Evolutionary conservation across 2,888 invertebrate genomes (phyloP).

Genomic region (Sphaerophoria rueppellii): DNA sequence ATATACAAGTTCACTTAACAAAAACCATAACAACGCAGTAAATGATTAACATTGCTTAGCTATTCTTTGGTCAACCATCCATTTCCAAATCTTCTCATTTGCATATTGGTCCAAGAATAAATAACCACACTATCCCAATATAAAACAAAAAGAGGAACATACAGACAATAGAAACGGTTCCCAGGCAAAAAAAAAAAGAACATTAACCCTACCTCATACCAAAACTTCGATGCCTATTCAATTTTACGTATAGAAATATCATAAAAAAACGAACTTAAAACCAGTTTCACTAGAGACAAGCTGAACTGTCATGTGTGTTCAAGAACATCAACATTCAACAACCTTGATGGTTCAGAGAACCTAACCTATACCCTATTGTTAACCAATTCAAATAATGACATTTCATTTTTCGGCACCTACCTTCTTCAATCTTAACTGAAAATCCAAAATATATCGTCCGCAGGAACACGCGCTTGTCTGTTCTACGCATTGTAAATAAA

Average conservation of each 20-base stretch:
- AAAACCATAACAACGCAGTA: no score
- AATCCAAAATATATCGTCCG: neutral
- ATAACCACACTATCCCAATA: constrained; percentile 34
- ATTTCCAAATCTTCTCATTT: neutral
- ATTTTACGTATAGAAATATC: neutral
- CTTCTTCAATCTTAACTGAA: constrained; percentile 8
- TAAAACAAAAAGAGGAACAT: neutral
- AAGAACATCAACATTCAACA: constrained; percentile 23
- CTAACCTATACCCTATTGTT: constrained; percentile 38
- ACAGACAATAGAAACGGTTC: neutral
- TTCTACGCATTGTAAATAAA: constrained; percentile 34
- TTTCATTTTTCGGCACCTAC: constrained; percentile 38
- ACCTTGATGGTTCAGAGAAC: constrained; percentile 40
- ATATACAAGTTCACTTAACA: no score
- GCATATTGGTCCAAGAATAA: neutral
- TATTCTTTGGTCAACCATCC: no score
- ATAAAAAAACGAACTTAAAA: neutral
- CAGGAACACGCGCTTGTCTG: neutral
- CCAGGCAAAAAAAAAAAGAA: constrained; percentile 32
- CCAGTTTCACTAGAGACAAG: neutral
- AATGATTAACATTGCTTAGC: no score
- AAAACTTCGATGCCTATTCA: constrained; percentile 45
- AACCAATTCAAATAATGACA: constrained; percentile 52
- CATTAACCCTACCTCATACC: constrained; percentile 58
- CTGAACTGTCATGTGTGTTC: neutral